A percentile compares a stretch with the other conserved stretches of the same genome.
phyloP scores from a whole-genome alignment of 2,888 invertebrate genomes.

The Acanthoscelides obtectus region DNA sequence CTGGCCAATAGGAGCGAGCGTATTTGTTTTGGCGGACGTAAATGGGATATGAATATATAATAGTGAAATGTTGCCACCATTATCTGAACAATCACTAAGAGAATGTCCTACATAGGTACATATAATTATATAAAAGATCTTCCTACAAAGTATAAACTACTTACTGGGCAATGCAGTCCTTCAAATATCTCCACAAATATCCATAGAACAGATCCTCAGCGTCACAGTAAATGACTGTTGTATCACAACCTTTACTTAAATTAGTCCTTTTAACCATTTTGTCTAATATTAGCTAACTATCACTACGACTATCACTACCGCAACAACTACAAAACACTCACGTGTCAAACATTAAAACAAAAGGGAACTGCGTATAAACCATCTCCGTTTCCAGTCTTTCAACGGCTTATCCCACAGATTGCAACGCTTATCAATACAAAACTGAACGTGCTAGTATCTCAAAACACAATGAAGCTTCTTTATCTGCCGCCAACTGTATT shows the following conservation, averaged over 20 bases:
- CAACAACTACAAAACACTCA: not conserved
- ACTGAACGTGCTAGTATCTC: not conserved
- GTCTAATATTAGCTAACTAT: not conserved
- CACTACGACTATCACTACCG: not conserved
- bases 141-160: no score
- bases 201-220: not conserved
- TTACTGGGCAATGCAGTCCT: not conserved
- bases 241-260: not conserved
- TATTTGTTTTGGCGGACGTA: no score
- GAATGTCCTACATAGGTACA: no score
- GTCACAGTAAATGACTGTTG: not conserved
- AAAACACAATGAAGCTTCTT: not conserved
- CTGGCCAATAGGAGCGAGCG: no score
- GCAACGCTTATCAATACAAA: not conserved
- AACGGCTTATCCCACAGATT: not conserved
- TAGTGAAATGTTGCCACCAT: no score
- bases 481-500: not conserved
- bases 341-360: not conserved
- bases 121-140: no score
- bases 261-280: not conserved
- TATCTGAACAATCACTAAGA: no score
- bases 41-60: no score
- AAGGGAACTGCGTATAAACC: not conserved
- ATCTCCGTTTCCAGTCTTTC: not conserved
- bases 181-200: not conserved